These are phyloP conservation scores for Amia ocellicauda DNA, from an alignment of 2,113 vertebrate genomes.

Conservation along the genomic window DNA sequence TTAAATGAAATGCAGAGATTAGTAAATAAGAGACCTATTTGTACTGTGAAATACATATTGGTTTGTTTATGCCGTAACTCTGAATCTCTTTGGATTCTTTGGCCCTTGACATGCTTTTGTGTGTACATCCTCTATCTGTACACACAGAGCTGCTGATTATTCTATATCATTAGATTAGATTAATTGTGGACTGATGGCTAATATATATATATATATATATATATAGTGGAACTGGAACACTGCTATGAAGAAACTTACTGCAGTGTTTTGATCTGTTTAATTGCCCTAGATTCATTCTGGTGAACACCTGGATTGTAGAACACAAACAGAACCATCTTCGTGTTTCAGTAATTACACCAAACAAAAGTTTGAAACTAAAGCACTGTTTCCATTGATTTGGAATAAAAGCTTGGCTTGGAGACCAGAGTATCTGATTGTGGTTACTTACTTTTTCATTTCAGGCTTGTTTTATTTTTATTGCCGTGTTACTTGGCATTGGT, in stretches of 20 bases:
- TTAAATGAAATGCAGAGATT: slow-evolving; percentile 5
- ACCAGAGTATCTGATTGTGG: background rate
- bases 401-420: slow-evolving; percentile 4
- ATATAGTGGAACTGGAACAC: too few relatives aligned
- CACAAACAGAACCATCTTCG: too few relatives aligned
- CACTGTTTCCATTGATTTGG: slow-evolving; percentile 6
- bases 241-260: too few relatives aligned
- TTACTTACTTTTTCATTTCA: slow-evolving; percentile 16
- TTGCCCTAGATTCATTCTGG: too few relatives aligned
- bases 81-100: too few relatives aligned
- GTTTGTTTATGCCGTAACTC: background rate
- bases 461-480: slow-evolving; percentile 16
- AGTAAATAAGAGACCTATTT: slow-evolving; percentile 3
- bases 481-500: slow-evolving; percentile 13
- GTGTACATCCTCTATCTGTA: background rate
- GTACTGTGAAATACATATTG: background rate
- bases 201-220: too few relatives aligned
- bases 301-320: too few relatives aligned
- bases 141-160: background rate
- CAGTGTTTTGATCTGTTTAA: too few relatives aligned
- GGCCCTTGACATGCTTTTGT: too few relatives aligned
- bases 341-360: background rate
- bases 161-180: background rate
- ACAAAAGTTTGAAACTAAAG: slow-evolving; percentile 6
- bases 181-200: too few relatives aligned